Base-by-base conservation (phyloP, 1,140 invertebrate species). In the Musca vetustissima region DNA sequence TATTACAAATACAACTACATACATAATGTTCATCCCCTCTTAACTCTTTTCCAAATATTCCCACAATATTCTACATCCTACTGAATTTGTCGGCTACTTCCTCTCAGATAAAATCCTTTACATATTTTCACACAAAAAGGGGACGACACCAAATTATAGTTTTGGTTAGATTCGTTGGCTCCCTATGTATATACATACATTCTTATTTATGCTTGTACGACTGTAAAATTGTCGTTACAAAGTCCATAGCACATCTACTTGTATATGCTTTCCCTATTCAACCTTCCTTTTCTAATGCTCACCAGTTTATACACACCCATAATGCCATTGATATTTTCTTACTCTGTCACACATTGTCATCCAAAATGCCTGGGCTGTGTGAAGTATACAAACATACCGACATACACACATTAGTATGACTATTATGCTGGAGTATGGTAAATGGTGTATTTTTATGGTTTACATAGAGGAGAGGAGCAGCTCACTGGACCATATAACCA, bases 401-500 rank as follows among this genome's bases (percentile, higher is more conserved):
- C 17, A 57, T 57, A 14, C 7, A 24, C 24, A 14, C 21, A 24
- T 57, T 57, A 28, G 19, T 14, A 2, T 19, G 55, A 52, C 19
- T 59, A 17, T 36, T 43, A 6, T 17, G 11, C 15, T 14, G 4
- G 24, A 28, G 55, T 59, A 25, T 59, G 55, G 28, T 55, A 25
- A 28, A n/a, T 55, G 52, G 1, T 32, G n/a, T 59, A 32, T 59
- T 4, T n/a, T n/a, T 59, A 25, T 59, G 24, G 25, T n/a, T n/a
- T 17, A 28, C 19, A 57, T 57, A 43, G 6, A 43, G 6, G 8
- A 43, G 36, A 43, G 36, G 11, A 13, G 24, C 11, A 28, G 24
- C 53, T 36, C 57, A 61, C 57, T 61, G 57, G 57, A 61, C 57
- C 57, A 61, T 61, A 43, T 43, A 36, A 28, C 57, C 32, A 36